Evolutionary conservation across 2,797 vertebrate species (phyloP).

Genomic region (Chrysolophus pictus): DNA sequence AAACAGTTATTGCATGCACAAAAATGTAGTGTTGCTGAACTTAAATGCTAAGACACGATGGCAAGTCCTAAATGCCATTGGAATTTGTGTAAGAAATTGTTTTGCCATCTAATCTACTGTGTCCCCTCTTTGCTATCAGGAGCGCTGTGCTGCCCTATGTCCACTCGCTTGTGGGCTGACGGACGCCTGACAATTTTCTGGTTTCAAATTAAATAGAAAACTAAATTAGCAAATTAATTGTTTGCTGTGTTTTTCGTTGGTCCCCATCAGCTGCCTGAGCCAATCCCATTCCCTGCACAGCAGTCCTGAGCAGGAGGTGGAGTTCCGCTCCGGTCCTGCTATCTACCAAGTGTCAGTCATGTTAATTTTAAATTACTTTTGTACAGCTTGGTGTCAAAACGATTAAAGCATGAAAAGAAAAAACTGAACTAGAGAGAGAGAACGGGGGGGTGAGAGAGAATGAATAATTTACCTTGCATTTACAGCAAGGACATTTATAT

Average conservation of each 20-base stretch:
- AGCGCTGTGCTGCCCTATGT: conserved; percentile 30
- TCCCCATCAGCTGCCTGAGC: conserved; percentile 86
- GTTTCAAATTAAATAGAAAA: conserved; percentile 92
- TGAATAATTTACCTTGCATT: conserved; percentile 75
- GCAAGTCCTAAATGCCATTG: not conserved
- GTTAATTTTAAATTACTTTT: conserved; percentile 95
- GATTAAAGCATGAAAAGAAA: conserved; percentile 88
- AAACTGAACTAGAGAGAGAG: conserved; percentile 77
- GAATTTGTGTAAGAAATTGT: not conserved
- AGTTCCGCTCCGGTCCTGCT: conserved; percentile 72
- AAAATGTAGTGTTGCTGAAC: accelerated
- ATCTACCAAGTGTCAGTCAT: conserved; percentile 90
- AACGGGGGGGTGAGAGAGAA: conserved; percentile 44
- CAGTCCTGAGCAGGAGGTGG: conserved; percentile 71
- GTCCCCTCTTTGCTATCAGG: conserved; percentile 32
- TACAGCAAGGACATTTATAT: conserved; percentile 69
- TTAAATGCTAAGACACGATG: not conserved
- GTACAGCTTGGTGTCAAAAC: conserved; percentile 92
- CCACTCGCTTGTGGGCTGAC: conserved; percentile 55
- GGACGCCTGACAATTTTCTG: conserved; percentile 89
- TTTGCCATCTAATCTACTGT: conserved; percentile 19
- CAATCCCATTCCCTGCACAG: conserved; percentile 74
- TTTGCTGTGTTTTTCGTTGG: conserved; percentile 87
- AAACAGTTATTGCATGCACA: not conserved
- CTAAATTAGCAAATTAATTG: conserved; percentile 94